phyloP scores from a whole-genome alignment of 2,888 invertebrate genomes.

The Patella ulyssiponensis region DNA sequence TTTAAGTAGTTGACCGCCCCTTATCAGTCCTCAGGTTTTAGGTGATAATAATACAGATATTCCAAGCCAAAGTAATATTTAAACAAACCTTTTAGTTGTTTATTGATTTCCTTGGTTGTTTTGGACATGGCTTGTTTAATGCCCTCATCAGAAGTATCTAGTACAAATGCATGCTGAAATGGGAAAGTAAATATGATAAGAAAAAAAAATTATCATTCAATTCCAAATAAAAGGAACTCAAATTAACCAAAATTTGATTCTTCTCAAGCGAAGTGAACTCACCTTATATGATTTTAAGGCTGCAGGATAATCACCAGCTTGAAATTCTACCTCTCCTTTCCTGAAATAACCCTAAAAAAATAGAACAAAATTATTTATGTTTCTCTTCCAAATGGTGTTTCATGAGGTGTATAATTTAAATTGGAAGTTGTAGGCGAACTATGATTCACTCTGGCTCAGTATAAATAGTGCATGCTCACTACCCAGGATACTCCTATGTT shows the following conservation, averaged over 20 bases:
- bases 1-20: background rate
- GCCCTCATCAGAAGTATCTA: constrained; percentile 56
- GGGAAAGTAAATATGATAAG: no score
- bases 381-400: no score
- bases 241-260: no score
- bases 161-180: constrained; percentile 53
- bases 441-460: no score
- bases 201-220: no score
- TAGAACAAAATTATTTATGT: constrained; percentile 9
- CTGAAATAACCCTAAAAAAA: constrained; percentile 64
- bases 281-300: constrained; percentile 66
- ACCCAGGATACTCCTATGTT: no score
- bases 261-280: constrained; percentile 22
- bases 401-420: no score
- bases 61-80: background rate
- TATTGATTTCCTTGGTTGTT: constrained; percentile 49
- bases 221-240: no score
- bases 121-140: constrained; percentile 50
- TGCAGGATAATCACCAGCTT: constrained; percentile 56
- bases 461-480: no score
- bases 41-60: background rate
- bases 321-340: constrained; percentile 65
- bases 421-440: no score
- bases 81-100: constrained; percentile 43
- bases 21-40: background rate